A percentile compares a stretch with the other conserved stretches of the same genome.
Evolutionary conservation across 2,797 vertebrate genomes (phyloP).

Genomic region (Myioborus miniatus): DNA sequence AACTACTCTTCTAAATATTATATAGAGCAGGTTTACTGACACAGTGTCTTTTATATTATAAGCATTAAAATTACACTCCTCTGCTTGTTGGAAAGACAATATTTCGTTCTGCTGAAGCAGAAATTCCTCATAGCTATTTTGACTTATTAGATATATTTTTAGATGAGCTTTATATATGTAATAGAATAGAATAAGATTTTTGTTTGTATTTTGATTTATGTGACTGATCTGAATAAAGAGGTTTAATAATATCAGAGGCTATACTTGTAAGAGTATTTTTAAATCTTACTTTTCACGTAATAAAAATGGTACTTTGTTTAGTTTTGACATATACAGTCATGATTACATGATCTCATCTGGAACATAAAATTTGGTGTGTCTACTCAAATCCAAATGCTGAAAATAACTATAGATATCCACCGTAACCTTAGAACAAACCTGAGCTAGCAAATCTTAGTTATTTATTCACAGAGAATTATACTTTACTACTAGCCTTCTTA

Average conservation of each 20-base stretch:
- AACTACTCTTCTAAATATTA: not conserved
- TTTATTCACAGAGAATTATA: not conserved
- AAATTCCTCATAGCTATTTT: not conserved
- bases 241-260: not conserved
- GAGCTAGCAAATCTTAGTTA: not conserved
- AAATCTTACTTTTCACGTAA: not conserved
- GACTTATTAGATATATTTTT: not conserved
- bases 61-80: not conserved
- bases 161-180: not conserved
- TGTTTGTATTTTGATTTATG: not conserved
- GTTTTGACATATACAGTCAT: not conserved
- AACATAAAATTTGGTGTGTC: not conserved
- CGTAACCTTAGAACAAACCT: not conserved
- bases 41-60: not conserved
- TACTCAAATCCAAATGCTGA: not conserved
- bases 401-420: not conserved
- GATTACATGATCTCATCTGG: not conserved
- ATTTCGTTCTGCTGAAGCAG: not conserved
- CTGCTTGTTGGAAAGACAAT: not conserved
- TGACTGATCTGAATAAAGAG: not conserved
- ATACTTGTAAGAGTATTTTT: not conserved
- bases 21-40: not conserved
- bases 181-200: not conserved
- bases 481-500: not conserved
- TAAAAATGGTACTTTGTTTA: not conserved